phyloP scores from a whole-genome alignment of 2,888 invertebrate species.

The Criorhina ranunculi region DNA sequence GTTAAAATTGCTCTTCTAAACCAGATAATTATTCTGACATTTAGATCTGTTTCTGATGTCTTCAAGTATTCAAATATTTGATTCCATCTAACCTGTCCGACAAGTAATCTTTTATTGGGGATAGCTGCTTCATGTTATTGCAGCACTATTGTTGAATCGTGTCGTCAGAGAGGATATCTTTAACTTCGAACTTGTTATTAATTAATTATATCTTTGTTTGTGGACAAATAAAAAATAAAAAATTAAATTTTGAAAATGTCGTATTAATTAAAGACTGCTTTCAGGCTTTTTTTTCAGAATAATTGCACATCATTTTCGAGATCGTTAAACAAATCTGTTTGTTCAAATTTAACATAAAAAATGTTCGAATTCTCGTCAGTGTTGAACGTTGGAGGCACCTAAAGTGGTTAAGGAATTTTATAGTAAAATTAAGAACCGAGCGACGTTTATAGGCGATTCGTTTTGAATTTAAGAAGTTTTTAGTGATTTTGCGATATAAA shows the following conservation, averaged over 20 bases:
- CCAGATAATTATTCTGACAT: constrained; percentile 67
- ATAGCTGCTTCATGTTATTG: constrained; percentile 11
- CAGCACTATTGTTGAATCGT: neutral
- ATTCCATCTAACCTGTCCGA: constrained; percentile 50
- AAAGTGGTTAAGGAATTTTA: neutral
- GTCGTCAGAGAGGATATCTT: neutral
- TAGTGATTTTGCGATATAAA: no score
- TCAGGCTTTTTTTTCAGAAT: neutral
- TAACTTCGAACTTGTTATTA: constrained; percentile 31
- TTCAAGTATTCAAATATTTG: constrained; percentile 33
- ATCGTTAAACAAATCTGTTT: neutral
- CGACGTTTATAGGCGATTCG: neutral
- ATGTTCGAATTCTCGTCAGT: neutral
- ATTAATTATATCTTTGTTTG: constrained; percentile 11
- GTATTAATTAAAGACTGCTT: neutral
- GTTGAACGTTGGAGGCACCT: neutral
- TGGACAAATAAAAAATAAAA: neutral
- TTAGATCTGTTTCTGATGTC: constrained; percentile 33
- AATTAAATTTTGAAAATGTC: constrained; percentile 5
- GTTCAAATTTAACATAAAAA: neutral
- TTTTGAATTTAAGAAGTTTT: no score
- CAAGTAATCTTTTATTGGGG: constrained; percentile 44
- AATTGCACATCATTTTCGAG: neutral
- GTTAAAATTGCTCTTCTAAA: constrained; percentile 38
- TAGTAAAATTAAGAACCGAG: neutral